Base-by-base conservation (phyloP, 2,797 vertebrate species). In the Sciurus vulgaris region DNA sequence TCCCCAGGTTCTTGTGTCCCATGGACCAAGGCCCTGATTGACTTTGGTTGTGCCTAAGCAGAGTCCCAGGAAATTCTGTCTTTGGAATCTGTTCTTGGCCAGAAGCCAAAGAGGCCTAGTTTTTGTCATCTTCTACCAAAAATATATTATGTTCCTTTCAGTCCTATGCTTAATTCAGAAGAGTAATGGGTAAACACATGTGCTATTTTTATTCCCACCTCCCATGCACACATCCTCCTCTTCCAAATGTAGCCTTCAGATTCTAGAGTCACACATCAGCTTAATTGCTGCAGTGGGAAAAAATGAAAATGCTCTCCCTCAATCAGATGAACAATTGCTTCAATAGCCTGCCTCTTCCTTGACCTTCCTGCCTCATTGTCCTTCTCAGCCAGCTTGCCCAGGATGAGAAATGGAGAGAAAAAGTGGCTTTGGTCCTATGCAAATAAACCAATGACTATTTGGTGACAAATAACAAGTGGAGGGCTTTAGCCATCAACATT, bases 61-160 rank as follows among this genome's bases (percentile, higher is more conserved):
- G 47, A 94, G 47, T 49, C 72, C 33, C 63, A 41, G 35, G 73
- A 91, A 88, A 82, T 78, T 85, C 87, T 85, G 13, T 82, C 28
- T 26, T 63, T 33, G 74, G 59, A 54, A 86, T 90, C 33, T 38
- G 84, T 65, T 72, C 87, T 93, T 59, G 70, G 70, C 76, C 86
- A 91, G 51, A 0, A 89, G 85, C 61, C 96, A 67, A 93, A 97
- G 96, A 98, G 97, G 95, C 93, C 85, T 87, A 97, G 92, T 97
- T 97, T n/a, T 88, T 97, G 83, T 92, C 91, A 91, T 97, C 77
- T 67, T 49, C 77, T 96, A 95, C 96, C 93, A 84, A 98, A 98
- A 98, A 97, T 97, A 91, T 65, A 47, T 33, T 93, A 59, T 92
- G n/a, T 98, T 98, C 95, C 87, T 98, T 95, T 94, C 90, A 94